Percentiles rank a stretch among this genome's conserved stretches.
These are phyloP conservation scores for Anas acuta DNA, from an alignment of 2,797 vertebrate genomes.

Conservation along the genomic window DNA sequence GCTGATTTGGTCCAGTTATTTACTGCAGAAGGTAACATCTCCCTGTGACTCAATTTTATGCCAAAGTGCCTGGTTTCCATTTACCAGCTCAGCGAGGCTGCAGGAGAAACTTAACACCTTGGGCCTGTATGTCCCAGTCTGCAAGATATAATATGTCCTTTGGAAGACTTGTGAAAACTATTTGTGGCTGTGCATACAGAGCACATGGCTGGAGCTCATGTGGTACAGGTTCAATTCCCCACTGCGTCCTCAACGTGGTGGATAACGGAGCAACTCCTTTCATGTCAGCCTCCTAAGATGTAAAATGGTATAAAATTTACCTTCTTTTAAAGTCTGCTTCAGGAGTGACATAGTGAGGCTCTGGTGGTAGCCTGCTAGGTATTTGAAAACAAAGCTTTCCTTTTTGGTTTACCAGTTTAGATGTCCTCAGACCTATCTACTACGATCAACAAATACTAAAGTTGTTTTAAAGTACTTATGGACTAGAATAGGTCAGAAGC, in stretches of 20 bases:
- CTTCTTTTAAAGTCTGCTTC: background rate
- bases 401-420: background rate
- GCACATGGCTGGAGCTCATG: background rate
- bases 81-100: conserved; percentile 30
- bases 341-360: background rate
- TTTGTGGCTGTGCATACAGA: conserved; percentile 44
- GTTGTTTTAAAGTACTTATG: background rate
- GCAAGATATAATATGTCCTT: conserved; percentile 54
- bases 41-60: conserved; percentile 21
- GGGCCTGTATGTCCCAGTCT: background rate
- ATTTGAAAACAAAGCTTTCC: background rate
- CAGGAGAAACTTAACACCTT: conserved; percentile 64
- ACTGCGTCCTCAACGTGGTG: background rate
- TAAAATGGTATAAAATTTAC: background rate
- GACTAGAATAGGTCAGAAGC: background rate
- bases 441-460: background rate
- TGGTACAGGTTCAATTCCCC: background rate
- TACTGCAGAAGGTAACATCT: conserved; percentile 14
- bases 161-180: conserved; percentile 46
- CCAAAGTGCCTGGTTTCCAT: conserved; percentile 54
- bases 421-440: background rate
- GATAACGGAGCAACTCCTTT: background rate
- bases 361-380: background rate
- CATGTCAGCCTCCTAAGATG: background rate
- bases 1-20: background rate